phyloP scores from a whole-genome alignment of 1,140 invertebrate species.

The Halictus rubicundus region DNA sequence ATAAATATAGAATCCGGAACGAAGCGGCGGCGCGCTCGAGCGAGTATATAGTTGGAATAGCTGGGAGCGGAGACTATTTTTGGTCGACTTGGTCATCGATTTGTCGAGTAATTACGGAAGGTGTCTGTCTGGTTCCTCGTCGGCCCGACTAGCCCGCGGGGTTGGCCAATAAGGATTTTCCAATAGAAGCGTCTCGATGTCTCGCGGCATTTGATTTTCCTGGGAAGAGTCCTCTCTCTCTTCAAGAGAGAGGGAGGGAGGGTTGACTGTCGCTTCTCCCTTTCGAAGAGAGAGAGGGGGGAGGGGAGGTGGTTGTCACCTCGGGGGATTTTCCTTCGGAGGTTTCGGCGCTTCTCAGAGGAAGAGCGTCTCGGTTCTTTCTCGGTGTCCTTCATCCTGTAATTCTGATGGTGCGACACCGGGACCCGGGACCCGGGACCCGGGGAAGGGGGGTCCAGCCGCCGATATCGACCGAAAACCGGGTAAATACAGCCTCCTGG shows the following conservation, averaged over 20 bases:
- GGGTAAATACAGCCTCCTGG: constrained; percentile 53
- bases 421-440: too few relatives aligned
- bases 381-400: constrained; percentile 11
- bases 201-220: constrained; percentile 33
- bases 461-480: constrained; percentile 60
- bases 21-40: too few relatives aligned
- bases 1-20: too few relatives aligned
- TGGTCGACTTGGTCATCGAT: not conserved
- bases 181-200: constrained; percentile 11
- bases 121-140: not conserved
- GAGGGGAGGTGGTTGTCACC: not conserved
- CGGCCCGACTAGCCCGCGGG: not conserved
- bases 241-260: too few relatives aligned
- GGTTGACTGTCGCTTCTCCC: too few relatives aligned
- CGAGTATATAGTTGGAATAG: too few relatives aligned
- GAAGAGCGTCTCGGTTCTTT: constrained; percentile 16
- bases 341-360: not conserved
- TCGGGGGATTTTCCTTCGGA: not conserved
- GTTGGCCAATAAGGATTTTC: constrained; percentile 23
- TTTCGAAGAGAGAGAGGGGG: too few relatives aligned
- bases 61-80: too few relatives aligned
- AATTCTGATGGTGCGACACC: constrained; percentile 51
- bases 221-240: not conserved
- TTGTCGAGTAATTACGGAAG: constrained; percentile 18
- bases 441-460: not conserved